A percentile compares a stretch with the other conserved stretches of the same genome.
Evolutionary conservation across 2,113 vertebrate species (phyloP).

Genomic region (Pseudorhombus dupliciocellatus): DNA sequence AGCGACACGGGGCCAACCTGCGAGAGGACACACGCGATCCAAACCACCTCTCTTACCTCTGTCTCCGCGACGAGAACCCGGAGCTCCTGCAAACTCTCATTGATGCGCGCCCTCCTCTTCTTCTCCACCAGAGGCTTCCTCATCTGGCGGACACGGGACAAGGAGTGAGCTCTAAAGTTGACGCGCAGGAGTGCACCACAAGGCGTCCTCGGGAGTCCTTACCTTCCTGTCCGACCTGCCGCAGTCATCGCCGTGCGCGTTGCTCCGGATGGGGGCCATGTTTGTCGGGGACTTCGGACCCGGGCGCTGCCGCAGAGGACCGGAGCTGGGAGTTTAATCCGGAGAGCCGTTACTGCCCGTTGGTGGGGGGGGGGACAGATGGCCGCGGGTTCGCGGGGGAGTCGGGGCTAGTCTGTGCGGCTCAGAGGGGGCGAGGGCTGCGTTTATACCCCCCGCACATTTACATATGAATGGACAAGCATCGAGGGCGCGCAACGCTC

Average conservation of each 20-base stretch:
- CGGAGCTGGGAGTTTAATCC: slow-evolving; percentile 37
- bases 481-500: slow-evolving; percentile 51
- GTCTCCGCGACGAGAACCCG: slow-evolving; percentile 83
- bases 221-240: slow-evolving; percentile 84
- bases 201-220: slow-evolving; percentile 6
- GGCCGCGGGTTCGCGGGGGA: slow-evolving; percentile 54
- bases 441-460: slow-evolving; percentile 78
- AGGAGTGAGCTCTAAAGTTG: neutral
- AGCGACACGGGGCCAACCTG: neutral
- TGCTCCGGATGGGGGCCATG: slow-evolving; percentile 83
- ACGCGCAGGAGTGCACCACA: neutral
- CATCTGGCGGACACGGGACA: slow-evolving; percentile 73
- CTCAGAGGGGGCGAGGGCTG: slow-evolving; percentile 27
- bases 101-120: slow-evolving; percentile 91
- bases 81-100: slow-evolving; percentile 92
- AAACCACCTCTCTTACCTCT: slow-evolving; percentile 79
- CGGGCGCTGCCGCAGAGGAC: slow-evolving; percentile 1
- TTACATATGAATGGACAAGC: slow-evolving; percentile 83
- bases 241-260: slow-evolving; percentile 67
- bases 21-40: neutral
- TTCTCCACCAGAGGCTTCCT: slow-evolving; percentile 93
- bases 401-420: slow-evolving; percentile 27
- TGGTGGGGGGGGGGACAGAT: slow-evolving; percentile 70
- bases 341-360: slow-evolving; percentile 70
- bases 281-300: slow-evolving; percentile 39